A percentile compares a stretch with the other conserved stretches of the same genome.
Conservation (phyloP, 2,113 vertebrate genomes). For the Diadophis punctatus region DNA sequence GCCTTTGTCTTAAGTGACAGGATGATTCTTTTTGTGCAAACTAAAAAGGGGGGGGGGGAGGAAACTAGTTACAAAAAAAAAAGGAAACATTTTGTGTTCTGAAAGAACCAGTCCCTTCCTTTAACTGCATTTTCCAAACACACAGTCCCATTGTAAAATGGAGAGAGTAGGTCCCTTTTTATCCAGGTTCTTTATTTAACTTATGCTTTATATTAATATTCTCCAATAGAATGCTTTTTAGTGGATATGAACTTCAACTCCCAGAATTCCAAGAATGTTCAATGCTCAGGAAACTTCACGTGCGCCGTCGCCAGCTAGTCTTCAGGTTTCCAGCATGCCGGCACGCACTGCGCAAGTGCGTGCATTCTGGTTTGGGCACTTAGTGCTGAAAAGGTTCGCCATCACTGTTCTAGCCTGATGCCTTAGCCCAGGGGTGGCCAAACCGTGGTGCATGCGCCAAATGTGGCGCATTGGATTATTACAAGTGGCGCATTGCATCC, state of each 20-base stretch:
- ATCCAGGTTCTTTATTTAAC: background rate
- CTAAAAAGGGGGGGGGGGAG: background rate
- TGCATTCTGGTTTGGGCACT: too few relatives aligned
- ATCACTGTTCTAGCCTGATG: background rate
- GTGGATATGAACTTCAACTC: background rate
- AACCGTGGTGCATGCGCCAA: too few relatives aligned
- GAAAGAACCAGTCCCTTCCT: background rate
- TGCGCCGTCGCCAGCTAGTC: too few relatives aligned
- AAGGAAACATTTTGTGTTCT: conserved; percentile 22
- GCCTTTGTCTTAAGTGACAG: conserved; percentile 52
- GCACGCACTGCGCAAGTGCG: too few relatives aligned
- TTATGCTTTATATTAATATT: background rate
- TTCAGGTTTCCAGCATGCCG: too few relatives aligned
- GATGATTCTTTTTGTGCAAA: conserved; percentile 61
- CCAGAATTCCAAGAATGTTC: background rate
- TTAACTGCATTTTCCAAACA: background rate
- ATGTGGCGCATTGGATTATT: too few relatives aligned
- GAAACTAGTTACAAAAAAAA: background rate
- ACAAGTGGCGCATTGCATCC: too few relatives aligned
- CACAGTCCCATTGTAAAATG: background rate
- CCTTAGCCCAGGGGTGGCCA: too few relatives aligned
- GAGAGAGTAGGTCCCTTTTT: background rate
- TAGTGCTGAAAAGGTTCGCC: too few relatives aligned
- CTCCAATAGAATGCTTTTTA: background rate
- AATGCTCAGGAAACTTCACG: background rate